These are phyloP conservation scores for Drosophila meridionalis DNA, from an alignment of 2,888 invertebrate genomes.

Conservation along the genomic window DNA sequence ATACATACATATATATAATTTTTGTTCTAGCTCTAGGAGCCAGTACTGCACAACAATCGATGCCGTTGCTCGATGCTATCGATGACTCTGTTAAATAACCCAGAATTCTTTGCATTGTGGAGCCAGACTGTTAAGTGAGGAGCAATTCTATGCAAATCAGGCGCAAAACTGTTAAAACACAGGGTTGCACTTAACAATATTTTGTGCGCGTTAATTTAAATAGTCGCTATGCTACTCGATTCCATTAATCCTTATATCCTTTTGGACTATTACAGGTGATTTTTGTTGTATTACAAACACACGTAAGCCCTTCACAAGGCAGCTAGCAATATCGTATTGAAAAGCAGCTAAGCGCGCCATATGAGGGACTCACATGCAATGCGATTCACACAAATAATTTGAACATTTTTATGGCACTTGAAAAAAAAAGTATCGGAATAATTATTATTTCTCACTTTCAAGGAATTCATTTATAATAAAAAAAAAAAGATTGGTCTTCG, in stretches of 20 bases:
- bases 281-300: constrained; percentile 74
- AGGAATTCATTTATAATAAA: neutral
- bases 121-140: constrained; percentile 22
- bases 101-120: constrained; percentile 17
- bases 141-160: constrained; percentile 1
- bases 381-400: constrained; percentile 15
- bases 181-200: constrained; percentile 13
- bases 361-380: constrained; percentile 84
- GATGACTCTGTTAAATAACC: constrained; percentile 31
- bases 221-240: neutral
- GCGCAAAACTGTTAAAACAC: constrained; percentile 5
- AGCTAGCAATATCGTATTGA: constrained; percentile 82
- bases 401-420: constrained; percentile 1
- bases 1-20: constrained; percentile 21
- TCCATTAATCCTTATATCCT: neutral
- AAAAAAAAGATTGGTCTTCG: constrained; percentile 1
- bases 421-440: neutral
- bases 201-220: constrained; percentile 22
- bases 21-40: constrained; percentile 49
- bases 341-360: constrained; percentile 83
- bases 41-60: constrained; percentile 44
- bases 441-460: neutral
- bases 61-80: constrained; percentile 35
- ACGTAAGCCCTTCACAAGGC: constrained; percentile 85
- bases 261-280: no score